Percentiles rank a stretch among this genome's conserved stretches.
phyloP scores from a whole-genome alignment of 2,797 vertebrate species.

The Coregonus sp. region DNA sequence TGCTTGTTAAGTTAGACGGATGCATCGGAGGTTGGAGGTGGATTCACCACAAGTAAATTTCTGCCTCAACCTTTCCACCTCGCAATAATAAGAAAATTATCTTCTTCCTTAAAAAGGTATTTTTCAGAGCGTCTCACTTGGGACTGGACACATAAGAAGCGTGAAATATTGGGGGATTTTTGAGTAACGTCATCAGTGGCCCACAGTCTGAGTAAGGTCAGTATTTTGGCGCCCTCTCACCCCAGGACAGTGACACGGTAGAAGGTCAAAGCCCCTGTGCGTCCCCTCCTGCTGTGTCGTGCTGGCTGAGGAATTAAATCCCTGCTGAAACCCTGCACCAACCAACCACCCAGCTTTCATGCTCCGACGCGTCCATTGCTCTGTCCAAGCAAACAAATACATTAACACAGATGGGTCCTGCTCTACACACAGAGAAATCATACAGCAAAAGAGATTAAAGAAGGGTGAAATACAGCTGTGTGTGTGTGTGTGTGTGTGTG shows the following conservation, averaged over 20 bases:
- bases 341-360: conserved; percentile 49
- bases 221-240: conserved; percentile 43
- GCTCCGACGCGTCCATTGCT: conserved; percentile 50
- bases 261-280: conserved; percentile 66
- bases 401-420: conserved; percentile 59
- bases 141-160: conserved; percentile 24
- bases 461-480: conserved; percentile 28
- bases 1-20: conserved; percentile 61
- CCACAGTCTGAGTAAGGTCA: conserved; percentile 11
- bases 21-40: conserved; percentile 51
- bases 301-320: conserved; percentile 45
- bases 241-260: conserved; percentile 43
- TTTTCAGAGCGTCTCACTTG: conserved; percentile 4
- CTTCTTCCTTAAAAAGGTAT: conserved; percentile 7
- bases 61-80: conserved; percentile 33
- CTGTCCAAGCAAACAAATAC: conserved; percentile 57
- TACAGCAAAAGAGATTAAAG: conserved; percentile 50
- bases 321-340: conserved; percentile 50
- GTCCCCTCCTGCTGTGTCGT: conserved; percentile 23
- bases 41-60: conserved; percentile 39
- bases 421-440: conserved; percentile 29
- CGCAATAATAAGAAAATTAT: conserved; percentile 22
- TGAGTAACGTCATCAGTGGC: conserved; percentile 17
- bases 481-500: neutral
- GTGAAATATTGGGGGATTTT: conserved; percentile 22